Conservation (phyloP, 2,113 vertebrate genomes). For the Mesembrinibis cayennensis region DNA sequence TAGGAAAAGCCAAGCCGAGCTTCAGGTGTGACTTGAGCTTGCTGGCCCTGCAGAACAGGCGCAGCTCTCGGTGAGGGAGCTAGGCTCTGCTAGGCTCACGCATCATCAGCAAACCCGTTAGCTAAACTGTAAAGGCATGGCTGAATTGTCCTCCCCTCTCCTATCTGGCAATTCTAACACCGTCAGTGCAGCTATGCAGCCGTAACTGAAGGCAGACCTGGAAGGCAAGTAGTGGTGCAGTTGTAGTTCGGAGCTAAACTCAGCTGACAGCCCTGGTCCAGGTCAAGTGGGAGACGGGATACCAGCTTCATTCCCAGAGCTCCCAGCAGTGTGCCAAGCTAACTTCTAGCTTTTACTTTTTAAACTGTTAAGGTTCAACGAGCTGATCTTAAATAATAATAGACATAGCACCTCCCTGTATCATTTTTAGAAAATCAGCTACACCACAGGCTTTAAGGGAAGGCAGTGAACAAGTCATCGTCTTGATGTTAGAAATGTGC, state of each 20-base stretch:
- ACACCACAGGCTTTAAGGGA: background rate
- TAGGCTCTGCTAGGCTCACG: background rate
- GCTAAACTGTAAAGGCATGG: background rate
- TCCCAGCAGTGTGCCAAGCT: background rate
- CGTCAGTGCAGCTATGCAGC: background rate
- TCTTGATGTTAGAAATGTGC: background rate
- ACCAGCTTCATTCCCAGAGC: background rate
- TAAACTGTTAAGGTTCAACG: background rate
- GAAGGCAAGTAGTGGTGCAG: background rate
- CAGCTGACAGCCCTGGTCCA: background rate
- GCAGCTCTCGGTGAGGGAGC: fast-evolving
- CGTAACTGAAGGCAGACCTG: background rate
- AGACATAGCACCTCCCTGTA: background rate
- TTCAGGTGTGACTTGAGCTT: background rate
- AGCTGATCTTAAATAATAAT: background rate
- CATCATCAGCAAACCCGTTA: background rate
- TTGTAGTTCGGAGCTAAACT: background rate
- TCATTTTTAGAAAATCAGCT: background rate
- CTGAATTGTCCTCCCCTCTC: background rate
- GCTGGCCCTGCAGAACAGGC: background rate
- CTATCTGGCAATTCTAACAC: background rate
- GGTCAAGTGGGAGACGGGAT: background rate
- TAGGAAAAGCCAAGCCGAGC: background rate
- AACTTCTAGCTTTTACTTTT: background rate
- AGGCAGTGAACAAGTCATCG: background rate